Evolutionary conservation across 2,797 vertebrate genomes (phyloP), one percentile per base, ranked within the genome.

Genomic region (Sebastes trivittatus): DNA sequence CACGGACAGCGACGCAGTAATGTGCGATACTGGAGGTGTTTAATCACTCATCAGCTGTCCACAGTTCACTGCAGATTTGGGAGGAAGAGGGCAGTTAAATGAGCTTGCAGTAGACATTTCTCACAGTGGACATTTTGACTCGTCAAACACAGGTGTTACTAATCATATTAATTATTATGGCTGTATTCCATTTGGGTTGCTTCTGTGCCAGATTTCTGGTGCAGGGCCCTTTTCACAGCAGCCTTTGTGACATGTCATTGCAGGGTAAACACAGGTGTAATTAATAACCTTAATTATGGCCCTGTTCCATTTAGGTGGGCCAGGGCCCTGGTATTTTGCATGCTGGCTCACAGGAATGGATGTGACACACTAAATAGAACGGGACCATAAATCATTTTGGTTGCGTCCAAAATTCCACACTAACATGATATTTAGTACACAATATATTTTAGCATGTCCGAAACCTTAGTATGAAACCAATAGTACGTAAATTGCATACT

Each of bases 141-240:
- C 11, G 2, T 87, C 75, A 80, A 75, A 65, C 62, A 42, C 64
- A 77, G 76, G 77, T 89, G 83, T 77, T 62, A 75, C 63, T 69
- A 80, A 88, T 87, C 60, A 81, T 59, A 87, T 87, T 75, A 73
- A 80, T 79, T 88, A 86, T 52, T n/a, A 52, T 61, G 34, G 46
- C 56, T 58, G 42, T 25, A 64, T 36, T 81, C 64, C 32, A 75
- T 69, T 77, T 54, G 14, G 11, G 65, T 18, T 18, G 13, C 30
- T 60, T 66, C n/a, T 6, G 22, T n/a, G 75, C 71, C 79, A 84
- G 36, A 59, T 34, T 34, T 56, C n/a, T 34, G 49, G 29, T 68
- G 32, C 10, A 27, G 63, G 36, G n/a, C 14, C 14, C 58, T 20
- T 46, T 65, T 25, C 63, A 27, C 63, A 14, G 38, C 63, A 11